Evolutionary conservation across 2,113 vertebrate species (phyloP).

Genomic region (Dissostichus mawsoni): DNA sequence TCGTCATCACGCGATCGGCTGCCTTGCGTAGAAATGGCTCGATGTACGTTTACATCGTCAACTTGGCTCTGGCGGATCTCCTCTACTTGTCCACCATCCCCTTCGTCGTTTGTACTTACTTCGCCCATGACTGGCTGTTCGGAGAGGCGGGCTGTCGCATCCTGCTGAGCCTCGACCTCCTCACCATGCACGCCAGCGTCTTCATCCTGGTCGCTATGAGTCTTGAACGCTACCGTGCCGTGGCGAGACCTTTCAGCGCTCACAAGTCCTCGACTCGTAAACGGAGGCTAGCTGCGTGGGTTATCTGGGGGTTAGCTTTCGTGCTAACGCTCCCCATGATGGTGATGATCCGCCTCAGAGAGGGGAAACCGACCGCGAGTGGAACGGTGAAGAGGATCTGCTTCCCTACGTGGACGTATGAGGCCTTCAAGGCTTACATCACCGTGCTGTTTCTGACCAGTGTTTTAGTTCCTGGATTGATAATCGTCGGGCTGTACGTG

Average conservation of each 20-base stretch:
- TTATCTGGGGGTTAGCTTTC: slow-evolving; percentile 83
- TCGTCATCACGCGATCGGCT: slow-evolving; percentile 82
- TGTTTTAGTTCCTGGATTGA: slow-evolving; percentile 81
- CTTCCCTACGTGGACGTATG: slow-evolving; percentile 85
- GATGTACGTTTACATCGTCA: slow-evolving; percentile 87
- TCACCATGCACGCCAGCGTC: slow-evolving; percentile 91
- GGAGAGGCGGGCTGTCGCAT: slow-evolving; percentile 88
- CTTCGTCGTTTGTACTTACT: slow-evolving; percentile 91
- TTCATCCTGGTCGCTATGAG: slow-evolving; percentile 89
- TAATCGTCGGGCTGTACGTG: slow-evolving; percentile 82
- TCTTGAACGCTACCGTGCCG: slow-evolving; percentile 88
- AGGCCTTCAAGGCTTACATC: slow-evolving; percentile 86
- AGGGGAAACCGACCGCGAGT: slow-evolving; percentile 52
- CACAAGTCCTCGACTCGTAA: slow-evolving; percentile 62
- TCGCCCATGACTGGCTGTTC: slow-evolving; percentile 88
- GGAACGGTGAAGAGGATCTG: slow-evolving; percentile 86
- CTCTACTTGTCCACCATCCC: slow-evolving; percentile 92
- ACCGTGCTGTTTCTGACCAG: slow-evolving; percentile 86
- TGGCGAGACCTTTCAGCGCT: slow-evolving; percentile 82
- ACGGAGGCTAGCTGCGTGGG: slow-evolving; percentile 67
- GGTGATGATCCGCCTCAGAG: slow-evolving; percentile 86
- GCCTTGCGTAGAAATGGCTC: slow-evolving; percentile 81
- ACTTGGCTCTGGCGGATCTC: slow-evolving; percentile 89
- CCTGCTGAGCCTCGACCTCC: slow-evolving; percentile 89
- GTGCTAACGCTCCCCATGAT: slow-evolving; percentile 88